Evolutionary conservation across 2,797 vertebrate species (phyloP), one percentile per base, ranked within the genome.

Genomic region (Bovichtus variegatus): DNA sequence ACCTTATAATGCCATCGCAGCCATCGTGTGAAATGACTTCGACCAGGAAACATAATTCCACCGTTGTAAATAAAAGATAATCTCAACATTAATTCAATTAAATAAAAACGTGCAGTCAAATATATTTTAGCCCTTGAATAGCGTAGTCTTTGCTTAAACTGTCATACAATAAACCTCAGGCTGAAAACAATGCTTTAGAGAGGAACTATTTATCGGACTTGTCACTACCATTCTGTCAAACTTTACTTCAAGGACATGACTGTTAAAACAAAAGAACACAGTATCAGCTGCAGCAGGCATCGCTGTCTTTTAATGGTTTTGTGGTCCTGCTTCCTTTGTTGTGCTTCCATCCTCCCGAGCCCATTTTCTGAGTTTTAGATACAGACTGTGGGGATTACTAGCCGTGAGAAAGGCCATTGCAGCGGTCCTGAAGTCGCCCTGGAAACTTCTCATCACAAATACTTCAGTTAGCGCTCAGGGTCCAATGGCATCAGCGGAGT

Each of bases 391-490:
- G 49, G 50, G 59, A 51, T 71, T 59, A 60, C 54, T 13, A 29
- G 34, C 25, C 21, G 41, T 6, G 12, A 59, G 34, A 64, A 72
- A 81, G 46, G 57, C 50, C 36, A 38, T 7, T 5, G 34, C 50
- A 66, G 67, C 9, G 1, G 41, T 60, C 47, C 31, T 23, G 3
- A 51, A 62, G 51, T 72, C 62, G 41, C 78, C 49, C 29, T 64
- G 63, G 63, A 82, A 71, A 84, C 41, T 49, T 79, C 59, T 71
- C 65, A 40, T 71, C 69, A 65, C 53, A 78, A 63, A 83, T 73
- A 59, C 80, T 88, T 73, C 51, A 80, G 76, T 82, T 67, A 46
- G 74, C 62, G 9, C 77, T 85, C 61, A 71, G 78, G 78, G 65
- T 81, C 64, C 66, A 38, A 1, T 55, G 81, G 57, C 19, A 18